A percentile compares a stretch with the other conserved stretches of the same genome.
These are phyloP conservation scores for Heliconius cydno DNA, from an alignment of 2,888 invertebrate genomes.

Conservation along the genomic window DNA sequence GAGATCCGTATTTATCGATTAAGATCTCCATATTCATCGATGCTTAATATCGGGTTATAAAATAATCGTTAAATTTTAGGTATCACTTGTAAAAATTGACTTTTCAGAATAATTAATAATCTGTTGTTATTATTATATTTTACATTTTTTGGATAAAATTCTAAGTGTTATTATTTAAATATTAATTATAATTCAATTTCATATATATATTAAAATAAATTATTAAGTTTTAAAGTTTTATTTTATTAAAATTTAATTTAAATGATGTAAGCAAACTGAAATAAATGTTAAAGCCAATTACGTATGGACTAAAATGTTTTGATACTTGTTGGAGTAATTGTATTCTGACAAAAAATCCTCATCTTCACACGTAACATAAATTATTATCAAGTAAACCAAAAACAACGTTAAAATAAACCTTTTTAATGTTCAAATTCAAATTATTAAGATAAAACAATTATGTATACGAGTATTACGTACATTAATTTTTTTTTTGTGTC, in stretches of 20 bases:
- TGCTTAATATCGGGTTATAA: background rate
- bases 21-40: slow-evolving; percentile 30
- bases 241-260: background rate
- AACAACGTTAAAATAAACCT: background rate
- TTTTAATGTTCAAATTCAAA: slow-evolving; percentile 2
- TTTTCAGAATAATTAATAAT: background rate
- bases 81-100: background rate
- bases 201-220: background rate
- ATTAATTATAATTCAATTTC: background rate
- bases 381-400: background rate
- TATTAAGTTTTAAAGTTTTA: background rate
- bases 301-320: background rate
- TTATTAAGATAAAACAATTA: slow-evolving; percentile 6
- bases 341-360: background rate
- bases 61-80: slow-evolving; percentile 20
- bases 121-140: background rate
- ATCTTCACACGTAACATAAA: background rate
- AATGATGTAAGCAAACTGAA: background rate
- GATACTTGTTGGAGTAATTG: slow-evolving; percentile 12
- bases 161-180: background rate
- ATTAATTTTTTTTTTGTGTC: background rate
- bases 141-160: background rate
- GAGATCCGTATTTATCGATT: slow-evolving; percentile 38
- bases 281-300: background rate
- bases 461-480: background rate